A percentile compares a stretch with the other conserved stretches of the same genome.
These are phyloP conservation scores for Micrasema longulum DNA, from an alignment of 1,140 invertebrate genomes.

Conservation along the genomic window DNA sequence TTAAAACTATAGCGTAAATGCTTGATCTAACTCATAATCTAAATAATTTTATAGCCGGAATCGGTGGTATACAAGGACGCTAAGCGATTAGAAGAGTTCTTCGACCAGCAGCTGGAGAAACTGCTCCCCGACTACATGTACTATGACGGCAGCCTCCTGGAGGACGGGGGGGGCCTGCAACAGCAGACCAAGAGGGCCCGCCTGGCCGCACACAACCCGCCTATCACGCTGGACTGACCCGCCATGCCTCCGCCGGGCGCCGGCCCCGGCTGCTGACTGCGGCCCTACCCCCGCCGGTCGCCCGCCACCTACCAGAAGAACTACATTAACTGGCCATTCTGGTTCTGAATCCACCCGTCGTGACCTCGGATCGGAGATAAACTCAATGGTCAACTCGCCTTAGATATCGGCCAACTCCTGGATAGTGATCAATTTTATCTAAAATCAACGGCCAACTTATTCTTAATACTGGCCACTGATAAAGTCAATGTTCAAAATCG, in stretches of 20 bases:
- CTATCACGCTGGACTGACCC: constrained; percentile 17
- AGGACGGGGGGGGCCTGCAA: neutral
- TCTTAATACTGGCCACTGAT: too few species aligned
- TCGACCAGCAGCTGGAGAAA: constrained; percentile 84
- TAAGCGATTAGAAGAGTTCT: constrained; percentile 86
- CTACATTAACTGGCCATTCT: constrained; percentile 26
- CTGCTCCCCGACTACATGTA: constrained; percentile 81
- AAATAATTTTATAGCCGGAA: constrained; percentile 72
- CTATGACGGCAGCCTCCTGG: constrained; percentile 54
- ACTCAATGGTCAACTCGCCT: too few species aligned
- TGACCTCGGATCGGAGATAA: too few species aligned
- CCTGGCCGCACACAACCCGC: constrained; percentile 2
- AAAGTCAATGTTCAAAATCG: too few species aligned
- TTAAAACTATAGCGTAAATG: too few species aligned
- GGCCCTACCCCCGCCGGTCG: constrained; percentile 12
- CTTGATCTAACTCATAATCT: too few species aligned
- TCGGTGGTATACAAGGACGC: constrained; percentile 87
- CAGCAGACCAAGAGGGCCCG: constrained; percentile 18
- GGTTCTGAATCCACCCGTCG: constrained; percentile 15
- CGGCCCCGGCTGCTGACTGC: constrained; percentile 5
- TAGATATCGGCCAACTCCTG: too few species aligned
- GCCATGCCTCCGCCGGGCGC: neutral
- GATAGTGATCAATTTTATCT: too few species aligned
- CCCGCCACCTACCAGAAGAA: constrained; percentile 21
- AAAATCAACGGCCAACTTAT: too few species aligned